These are phyloP conservation scores for Rugalucina vietnamica DNA, from an alignment of 2,888 invertebrate species.

Conservation along the genomic window DNA sequence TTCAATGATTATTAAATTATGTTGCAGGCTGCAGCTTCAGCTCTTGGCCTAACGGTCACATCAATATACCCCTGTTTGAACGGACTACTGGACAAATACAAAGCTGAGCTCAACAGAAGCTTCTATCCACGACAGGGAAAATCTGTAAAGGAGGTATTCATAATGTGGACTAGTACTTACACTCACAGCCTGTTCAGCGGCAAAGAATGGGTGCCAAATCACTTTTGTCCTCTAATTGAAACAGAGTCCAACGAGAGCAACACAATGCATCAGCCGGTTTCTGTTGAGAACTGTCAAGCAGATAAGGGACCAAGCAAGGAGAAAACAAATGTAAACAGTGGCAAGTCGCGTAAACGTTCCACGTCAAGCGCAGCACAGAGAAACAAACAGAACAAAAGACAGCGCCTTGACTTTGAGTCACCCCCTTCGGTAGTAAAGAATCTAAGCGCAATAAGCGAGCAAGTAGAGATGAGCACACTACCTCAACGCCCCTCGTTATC, in stretches of 20 bases:
- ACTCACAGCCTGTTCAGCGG: no score
- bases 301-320: neutral
- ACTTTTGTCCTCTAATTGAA: neutral
- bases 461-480: neutral
- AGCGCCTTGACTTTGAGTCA: neutral
- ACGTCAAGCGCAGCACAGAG: neutral
- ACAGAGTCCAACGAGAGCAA: neutral
- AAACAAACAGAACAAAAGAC: neutral
- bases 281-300: neutral
- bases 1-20: no score
- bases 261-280: neutral
- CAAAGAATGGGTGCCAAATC: neutral
- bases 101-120: neutral
- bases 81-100: neutral
- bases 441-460: neutral
- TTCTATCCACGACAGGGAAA: neutral
- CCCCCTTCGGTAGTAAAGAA: neutral
- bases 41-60: neutral
- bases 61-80: neutral
- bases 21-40: neutral
- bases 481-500: neutral
- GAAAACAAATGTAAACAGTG: neutral
- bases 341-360: no score
- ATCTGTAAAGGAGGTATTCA: neutral
- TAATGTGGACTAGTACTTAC: neutral